These are phyloP conservation scores for Bungarus multicinctus DNA, from an alignment of 2,113 vertebrate genomes.

Conservation along the genomic window DNA sequence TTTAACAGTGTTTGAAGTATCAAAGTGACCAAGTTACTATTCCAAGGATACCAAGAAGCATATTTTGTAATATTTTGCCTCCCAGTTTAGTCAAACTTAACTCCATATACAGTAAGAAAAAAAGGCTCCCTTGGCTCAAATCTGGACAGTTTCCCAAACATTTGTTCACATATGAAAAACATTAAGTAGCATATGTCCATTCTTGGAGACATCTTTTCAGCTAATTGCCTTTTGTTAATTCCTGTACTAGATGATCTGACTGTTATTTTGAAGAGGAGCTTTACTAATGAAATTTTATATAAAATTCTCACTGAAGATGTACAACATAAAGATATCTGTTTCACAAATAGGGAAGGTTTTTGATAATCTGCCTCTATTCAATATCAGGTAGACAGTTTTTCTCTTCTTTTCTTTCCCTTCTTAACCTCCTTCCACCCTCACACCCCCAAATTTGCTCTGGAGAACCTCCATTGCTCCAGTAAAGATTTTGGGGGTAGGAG, in stretches of 20 bases:
- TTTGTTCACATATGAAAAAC: neutral
- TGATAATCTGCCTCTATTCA: neutral
- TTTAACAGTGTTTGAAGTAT: neutral
- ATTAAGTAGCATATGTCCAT: neutral
- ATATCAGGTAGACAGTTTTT: neutral
- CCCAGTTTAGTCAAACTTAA: neutral
- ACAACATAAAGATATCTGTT: neutral
- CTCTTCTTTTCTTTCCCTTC: neutral
- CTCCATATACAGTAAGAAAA: neutral
- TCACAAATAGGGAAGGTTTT: neutral
- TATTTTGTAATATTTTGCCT: neutral
- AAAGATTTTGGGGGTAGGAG: neutral
- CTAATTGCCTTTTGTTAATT: neutral
- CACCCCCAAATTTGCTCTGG: neutral
- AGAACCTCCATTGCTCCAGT: neutral
- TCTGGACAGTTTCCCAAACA: constrained; percentile 6
- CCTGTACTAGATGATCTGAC: neutral
- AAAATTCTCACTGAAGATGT: neutral
- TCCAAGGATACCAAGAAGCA: neutral
- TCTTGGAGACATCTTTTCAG: neutral
- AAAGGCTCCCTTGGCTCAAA: neutral
- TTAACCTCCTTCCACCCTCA: neutral
- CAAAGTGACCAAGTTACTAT: constrained; percentile 7
- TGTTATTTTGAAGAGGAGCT: constrained; percentile 2
- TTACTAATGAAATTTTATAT: constrained; percentile 1